A percentile compares a stretch with the other conserved stretches of the same genome.
These are phyloP conservation scores for Seriola quinqueradiata DNA, from an alignment of 2,113 vertebrate species.

Conservation along the genomic window DNA sequence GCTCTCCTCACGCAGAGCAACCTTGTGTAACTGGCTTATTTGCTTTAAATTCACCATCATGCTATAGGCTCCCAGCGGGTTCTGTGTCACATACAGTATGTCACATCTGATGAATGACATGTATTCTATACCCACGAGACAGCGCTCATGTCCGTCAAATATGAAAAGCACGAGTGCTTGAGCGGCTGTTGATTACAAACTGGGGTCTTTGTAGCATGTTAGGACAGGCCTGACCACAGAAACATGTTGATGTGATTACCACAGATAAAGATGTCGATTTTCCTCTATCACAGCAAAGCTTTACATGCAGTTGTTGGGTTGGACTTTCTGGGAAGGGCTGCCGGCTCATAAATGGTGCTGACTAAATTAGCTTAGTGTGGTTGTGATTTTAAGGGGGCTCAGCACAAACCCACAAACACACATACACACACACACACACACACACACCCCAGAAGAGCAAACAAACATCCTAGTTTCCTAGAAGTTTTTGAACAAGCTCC, in stretches of 20 bases:
- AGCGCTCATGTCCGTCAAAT: background rate
- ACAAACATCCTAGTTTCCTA: conserved; percentile 83
- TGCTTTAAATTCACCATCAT: background rate
- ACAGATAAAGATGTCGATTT: conserved; percentile 57
- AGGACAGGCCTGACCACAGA: conserved; percentile 31
- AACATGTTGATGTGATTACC: conserved; percentile 52
- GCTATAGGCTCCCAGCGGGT: background rate
- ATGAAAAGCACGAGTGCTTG: conserved; percentile 35
- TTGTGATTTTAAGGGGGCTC: conserved; percentile 53
- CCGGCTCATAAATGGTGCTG: conserved; percentile 46
- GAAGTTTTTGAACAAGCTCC: conserved; percentile 80
- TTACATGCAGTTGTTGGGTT: conserved; percentile 29
- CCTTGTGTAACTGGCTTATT: conserved; percentile 1
- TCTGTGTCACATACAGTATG: background rate
- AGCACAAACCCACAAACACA: conserved; percentile 32
- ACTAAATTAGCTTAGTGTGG: conserved; percentile 62
- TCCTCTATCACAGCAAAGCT: conserved; percentile 15
- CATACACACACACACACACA: conserved; percentile 25
- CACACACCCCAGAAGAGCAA: conserved; percentile 55
- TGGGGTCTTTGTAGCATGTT: conserved; percentile 13
- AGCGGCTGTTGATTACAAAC: conserved; percentile 35
- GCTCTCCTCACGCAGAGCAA: background rate
- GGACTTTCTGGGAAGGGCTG: conserved; percentile 32
- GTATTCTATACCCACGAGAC: background rate
- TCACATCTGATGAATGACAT: conserved; percentile 21